Base-by-base conservation (phyloP, 2,888 invertebrate species). In the Celastrina argiolus region DNA sequence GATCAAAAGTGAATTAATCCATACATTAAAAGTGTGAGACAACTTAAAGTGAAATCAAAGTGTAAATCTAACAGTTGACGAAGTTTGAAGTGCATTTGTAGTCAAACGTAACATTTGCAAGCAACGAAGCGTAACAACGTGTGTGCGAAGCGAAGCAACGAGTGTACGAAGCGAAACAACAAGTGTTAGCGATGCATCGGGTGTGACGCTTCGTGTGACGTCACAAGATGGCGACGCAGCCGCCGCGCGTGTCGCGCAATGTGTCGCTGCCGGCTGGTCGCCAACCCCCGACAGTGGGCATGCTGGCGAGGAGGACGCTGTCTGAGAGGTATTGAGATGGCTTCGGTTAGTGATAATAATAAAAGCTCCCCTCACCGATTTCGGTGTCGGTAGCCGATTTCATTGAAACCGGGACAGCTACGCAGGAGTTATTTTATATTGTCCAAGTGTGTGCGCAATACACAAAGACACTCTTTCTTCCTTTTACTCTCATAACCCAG, bases 261-360 rank as follows among this genome's bases (percentile, higher is more conserved):
- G 85, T 92, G 56, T 91, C 91, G 18, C 74, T 92, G 69, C 92
- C 92, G 5, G 89, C 91, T 2, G 91, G 91, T 0, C 75, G 89
- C 0, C 91, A 90, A 73, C 91, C 91, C 63, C 88, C 90, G 0
- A 76, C 88, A 0, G 82, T 86, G 16, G 81, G 76, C 6, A 77
- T 85, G 78, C 75, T 89, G 69, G 85, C 88, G 0, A 74, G 92
- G 41, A 75, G 92, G 72, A 87, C 92, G 0, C 74, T 88, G 63
- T 91, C 91, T 0, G 92, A 92, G 74, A 92, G 91, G 91, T 92
- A 88, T 59, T 36, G 14, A 16, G 39, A 31, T 39, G 14, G 22
- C 16, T 36, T 63, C 61, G 39, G 14, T 5, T 34, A 59, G 10
- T 31, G 31, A 31, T 31, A 7, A n/a, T n/a, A n/a, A n/a, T n/a